These are phyloP conservation scores for Mystacornis crossleyi DNA, from an alignment of 2,113 vertebrate genomes.

Conservation along the genomic window DNA sequence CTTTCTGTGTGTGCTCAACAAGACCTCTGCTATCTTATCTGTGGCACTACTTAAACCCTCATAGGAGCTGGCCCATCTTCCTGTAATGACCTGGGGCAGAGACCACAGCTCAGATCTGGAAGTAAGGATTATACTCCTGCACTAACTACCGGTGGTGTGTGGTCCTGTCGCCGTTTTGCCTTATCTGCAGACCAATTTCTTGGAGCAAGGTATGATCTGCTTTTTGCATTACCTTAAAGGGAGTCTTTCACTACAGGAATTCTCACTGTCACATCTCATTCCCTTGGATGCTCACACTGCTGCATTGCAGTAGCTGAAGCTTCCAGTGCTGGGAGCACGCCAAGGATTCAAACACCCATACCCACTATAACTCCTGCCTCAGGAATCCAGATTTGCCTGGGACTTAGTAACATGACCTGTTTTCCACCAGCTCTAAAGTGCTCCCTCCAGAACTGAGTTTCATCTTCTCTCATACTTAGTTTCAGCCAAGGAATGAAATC, in stretches of 20 bases:
- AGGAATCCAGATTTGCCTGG: slow-evolving; percentile 12
- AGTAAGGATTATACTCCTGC: not conserved
- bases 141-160: rapidly evolving
- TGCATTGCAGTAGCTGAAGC: not conserved
- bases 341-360: not conserved
- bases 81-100: not conserved
- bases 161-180: not conserved
- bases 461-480: not conserved
- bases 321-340: not conserved
- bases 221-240: not conserved
- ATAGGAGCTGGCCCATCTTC: rapidly evolving
- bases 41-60: not conserved
- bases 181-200: not conserved
- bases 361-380: not conserved
- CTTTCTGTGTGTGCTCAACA: not conserved
- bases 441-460: not conserved
- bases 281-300: not conserved
- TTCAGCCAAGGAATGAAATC: slow-evolving; percentile 29
- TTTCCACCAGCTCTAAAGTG: slow-evolving; percentile 17
- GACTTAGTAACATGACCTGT: slow-evolving; percentile 44
- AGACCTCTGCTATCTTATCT: not conserved
- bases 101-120: not conserved
- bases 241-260: not conserved
- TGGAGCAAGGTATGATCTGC: not conserved
- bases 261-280: not conserved